Base-by-base conservation (phyloP, 2,113 vertebrate species). In the Tursiops truncatus region DNA sequence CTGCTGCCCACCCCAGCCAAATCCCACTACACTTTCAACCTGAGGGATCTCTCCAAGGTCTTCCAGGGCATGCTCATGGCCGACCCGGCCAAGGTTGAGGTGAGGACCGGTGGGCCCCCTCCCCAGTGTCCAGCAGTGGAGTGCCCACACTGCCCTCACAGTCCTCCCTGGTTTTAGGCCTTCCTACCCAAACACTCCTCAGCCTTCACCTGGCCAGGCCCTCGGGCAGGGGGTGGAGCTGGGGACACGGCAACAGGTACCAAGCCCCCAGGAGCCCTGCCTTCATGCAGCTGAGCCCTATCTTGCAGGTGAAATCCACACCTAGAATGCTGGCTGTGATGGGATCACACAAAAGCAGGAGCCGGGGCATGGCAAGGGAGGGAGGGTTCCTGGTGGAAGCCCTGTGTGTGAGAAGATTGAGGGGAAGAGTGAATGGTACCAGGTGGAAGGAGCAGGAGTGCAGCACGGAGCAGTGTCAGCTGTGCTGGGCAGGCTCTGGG, bases 11-110 rank as follows among this genome's bases (percentile, higher is more conserved):
- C 99, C 23, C 99, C 99, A 65, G 98, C 99, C 62, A 99, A 99
- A 98, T 99, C 99, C 0, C 99, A 99, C 98, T 99, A 99, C 92
- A 99, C 99, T 38, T 99, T 99, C 98, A 99, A 99, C 98, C 98
- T 99, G 89, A 99, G 99, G 92, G 99, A 99, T 98, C 98, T 99
- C 79, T 99, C 99, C 95, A 99, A 99, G 94, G 99, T 99, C 97
- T 99, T 99, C 98, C 99, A 99, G 97, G 99, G 99, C 62, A 99
- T 99, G 90, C 99, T 99, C 65, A 99, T 99, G 99, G 99, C 99
- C 10, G 98, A 99, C 41, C 98, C 99, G 3, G 81, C 90, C 96
- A 99, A 98, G 83, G 98, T 99, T 0, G 92, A 99, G 99, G 99
- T 99, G 71, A 99, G 98, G 41, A 53, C n/a, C 90, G 56, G n/a